phyloP scores from a whole-genome alignment of 2,888 invertebrate genomes.

The Rhamnusium bicolor region DNA sequence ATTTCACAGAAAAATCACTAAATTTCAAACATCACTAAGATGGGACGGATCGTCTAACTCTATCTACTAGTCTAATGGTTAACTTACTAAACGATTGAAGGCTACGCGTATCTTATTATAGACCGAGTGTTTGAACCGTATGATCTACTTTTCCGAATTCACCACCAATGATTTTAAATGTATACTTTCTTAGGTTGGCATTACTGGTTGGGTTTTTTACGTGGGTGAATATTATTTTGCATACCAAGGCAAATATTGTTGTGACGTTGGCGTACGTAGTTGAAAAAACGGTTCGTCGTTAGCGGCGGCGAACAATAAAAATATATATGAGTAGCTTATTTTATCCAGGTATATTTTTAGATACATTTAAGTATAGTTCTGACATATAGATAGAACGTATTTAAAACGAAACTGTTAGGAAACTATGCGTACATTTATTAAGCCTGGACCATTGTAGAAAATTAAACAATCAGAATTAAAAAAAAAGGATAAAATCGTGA shows the following conservation, averaged over 20 bases:
- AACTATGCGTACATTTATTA: no score
- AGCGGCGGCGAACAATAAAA: neutral
- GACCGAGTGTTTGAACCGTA: conserved; percentile 36
- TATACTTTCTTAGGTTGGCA: conserved; percentile 34
- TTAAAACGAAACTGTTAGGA: no score
- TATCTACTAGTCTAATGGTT: conserved; percentile 19
- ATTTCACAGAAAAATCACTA: conserved; percentile 32
- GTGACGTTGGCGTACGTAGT: conserved; percentile 11
- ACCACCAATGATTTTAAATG: conserved; percentile 27
- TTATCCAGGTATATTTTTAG: neutral
- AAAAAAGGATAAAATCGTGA: no score
- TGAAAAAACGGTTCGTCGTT: conserved; percentile 17
- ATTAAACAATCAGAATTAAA: no score
- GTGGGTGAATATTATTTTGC: neutral
- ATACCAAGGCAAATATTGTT: neutral
- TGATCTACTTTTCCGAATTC: conserved; percentile 38
- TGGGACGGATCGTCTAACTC: conserved; percentile 27
- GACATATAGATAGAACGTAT: neutral
- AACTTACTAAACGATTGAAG: conserved; percentile 30
- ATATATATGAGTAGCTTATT: neutral
- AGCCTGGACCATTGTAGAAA: no score
- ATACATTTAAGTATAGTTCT: neutral
- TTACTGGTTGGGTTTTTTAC: conserved; percentile 5
- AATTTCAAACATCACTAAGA: conserved; percentile 39
- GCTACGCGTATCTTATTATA: conserved; percentile 39